Evolutionary conservation across 1,140 invertebrate species (phyloP), one percentile per base, ranked within the genome.

Genomic region (Lasioglossum baleicum): DNA sequence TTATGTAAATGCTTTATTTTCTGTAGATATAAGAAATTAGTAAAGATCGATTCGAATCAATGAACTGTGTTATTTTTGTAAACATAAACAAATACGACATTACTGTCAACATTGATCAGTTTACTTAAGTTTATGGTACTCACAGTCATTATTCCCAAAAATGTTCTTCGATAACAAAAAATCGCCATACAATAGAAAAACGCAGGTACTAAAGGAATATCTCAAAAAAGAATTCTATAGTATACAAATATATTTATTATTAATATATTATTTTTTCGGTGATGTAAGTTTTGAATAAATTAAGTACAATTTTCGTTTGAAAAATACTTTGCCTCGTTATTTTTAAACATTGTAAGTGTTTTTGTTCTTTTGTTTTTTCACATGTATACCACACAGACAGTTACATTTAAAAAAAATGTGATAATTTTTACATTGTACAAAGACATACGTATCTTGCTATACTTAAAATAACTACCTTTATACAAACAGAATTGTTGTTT

Each of bases 181-280:
- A 67, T 22, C 22, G n/a, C 13, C n/a, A 22, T 75, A 68, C 58
- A 7, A 63, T 40, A 53, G 2, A 44, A 68, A 66, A 51, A 61
- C 0, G 58, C 15, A 44, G 26, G 22, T 48, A 48, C 42, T n/a
- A 31, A 7, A 31, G 13, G 15, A 76, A 22, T 20, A 56, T 67
- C 7, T 63, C 11, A 20, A 61, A 22, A 44, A 26, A 44, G n/a
- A 40, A 44, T 22, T 42, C 7, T 48, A 51, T 60, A 51, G 17
- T 51, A 82, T 40, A 74, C n/a, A 71, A 75, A 75, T 67, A 71
- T 66, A 81, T 81, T 81, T 61, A 81, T 81, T 61, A 81, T 81
- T 67, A 66, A 58, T 70, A 42, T 68, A 26, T 58, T 60, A 73
- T 22, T 51, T 67, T 44, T 65, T 58, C 2, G 13, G 35, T 44